A percentile compares a stretch with the other conserved stretches of the same genome.
phyloP scores from a whole-genome alignment of 2,888 invertebrate species.

The Lysandra coridon region DNA sequence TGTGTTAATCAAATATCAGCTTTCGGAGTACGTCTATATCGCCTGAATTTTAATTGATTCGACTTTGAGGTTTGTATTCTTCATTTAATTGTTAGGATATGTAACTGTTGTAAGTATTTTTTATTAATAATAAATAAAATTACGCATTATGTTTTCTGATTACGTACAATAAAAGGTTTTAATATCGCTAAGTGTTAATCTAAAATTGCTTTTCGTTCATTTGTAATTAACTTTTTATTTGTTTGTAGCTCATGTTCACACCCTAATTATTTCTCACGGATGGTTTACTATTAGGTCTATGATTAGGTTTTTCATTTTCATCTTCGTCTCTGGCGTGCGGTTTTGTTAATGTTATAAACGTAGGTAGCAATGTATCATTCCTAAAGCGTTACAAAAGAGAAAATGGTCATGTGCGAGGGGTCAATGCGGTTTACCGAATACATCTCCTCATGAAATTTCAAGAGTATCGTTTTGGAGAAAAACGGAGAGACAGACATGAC shows the following conservation, averaged over 20 bases:
- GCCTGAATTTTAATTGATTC: not conserved
- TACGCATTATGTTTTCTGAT: not conserved
- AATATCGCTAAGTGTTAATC: not conserved
- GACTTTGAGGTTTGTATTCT: not conserved
- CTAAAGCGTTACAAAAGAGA: not conserved
- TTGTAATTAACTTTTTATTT: not conserved
- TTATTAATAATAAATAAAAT: not conserved
- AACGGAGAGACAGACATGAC: too few species aligned
- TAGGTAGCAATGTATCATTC: not conserved
- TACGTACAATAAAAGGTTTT: not conserved
- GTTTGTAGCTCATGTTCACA: not conserved
- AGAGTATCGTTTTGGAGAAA: too few species aligned
- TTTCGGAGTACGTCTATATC: not conserved
- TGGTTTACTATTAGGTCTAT: not conserved
- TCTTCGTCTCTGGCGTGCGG: not conserved
- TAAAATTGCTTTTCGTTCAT: not conserved
- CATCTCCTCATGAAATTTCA: too few species aligned
- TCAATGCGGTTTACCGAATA: too few species aligned
- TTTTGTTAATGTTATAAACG: not conserved
- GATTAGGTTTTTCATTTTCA: not conserved
- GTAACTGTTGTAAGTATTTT: not conserved
- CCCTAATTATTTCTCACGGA: not conserved
- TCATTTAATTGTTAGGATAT: not conserved
- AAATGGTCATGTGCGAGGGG: not conserved
- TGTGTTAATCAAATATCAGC: conserved; percentile 31